phyloP scores from a whole-genome alignment of 1,140 invertebrate species.

The Pollicipes pollicipes region DNA sequence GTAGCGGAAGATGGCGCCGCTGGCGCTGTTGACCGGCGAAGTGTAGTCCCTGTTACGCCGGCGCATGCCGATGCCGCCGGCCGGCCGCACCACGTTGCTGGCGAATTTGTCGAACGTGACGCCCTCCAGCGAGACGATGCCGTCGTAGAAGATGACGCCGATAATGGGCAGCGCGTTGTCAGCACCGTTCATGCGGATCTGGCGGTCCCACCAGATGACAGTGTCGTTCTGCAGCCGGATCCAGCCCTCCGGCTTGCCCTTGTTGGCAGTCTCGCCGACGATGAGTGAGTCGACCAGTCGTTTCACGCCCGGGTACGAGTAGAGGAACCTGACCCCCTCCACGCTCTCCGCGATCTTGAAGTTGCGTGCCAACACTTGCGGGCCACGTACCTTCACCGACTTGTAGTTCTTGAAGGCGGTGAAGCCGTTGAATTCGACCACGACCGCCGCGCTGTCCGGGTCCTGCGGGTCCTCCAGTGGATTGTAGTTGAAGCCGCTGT shows the following conservation, averaged over 20 bases:
- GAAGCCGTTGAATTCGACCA: background rate
- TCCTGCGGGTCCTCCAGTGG: background rate
- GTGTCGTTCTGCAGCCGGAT: background rate
- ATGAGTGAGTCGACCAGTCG: background rate
- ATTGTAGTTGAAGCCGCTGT: background rate
- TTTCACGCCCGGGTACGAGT: background rate
- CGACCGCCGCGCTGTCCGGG: background rate
- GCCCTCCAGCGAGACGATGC: background rate
- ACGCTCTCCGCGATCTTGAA: background rate
- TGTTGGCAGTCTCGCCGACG: background rate
- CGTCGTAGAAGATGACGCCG: background rate
- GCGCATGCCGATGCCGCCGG: background rate
- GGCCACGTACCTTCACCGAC: background rate
- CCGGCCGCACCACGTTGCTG: background rate
- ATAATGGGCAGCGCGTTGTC: slow-evolving; percentile 2
- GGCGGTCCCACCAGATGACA: background rate
- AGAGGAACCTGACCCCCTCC: background rate
- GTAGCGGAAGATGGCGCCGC: background rate
- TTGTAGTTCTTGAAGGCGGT: slow-evolving; percentile 1
- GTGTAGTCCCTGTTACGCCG: background rate
- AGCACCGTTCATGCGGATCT: slow-evolving; percentile 1
- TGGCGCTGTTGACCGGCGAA: background rate
- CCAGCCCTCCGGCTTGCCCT: slow-evolving; percentile 3
- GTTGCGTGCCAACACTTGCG: background rate
- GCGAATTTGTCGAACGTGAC: background rate